These are phyloP conservation scores for Chloropsis hardwickii DNA, from an alignment of 2,113 vertebrate species.

Conservation along the genomic window DNA sequence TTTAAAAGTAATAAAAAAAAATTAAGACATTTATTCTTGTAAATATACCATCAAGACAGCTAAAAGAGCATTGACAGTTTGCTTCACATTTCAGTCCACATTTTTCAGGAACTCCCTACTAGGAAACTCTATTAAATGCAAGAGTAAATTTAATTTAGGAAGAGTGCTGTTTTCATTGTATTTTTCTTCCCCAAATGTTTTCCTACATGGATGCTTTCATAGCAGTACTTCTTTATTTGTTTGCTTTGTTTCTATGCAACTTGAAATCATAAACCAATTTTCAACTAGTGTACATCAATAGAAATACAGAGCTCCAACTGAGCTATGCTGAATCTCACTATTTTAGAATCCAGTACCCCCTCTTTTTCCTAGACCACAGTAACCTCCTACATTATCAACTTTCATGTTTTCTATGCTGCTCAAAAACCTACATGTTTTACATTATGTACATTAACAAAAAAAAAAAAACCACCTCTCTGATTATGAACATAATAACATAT, in stretches of 20 bases:
- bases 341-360: background rate
- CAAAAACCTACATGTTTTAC: background rate
- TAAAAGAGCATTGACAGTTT: background rate
- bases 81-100: background rate
- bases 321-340: background rate
- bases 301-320: background rate
- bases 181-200: background rate
- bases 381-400: background rate
- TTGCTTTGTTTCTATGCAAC: conserved; percentile 20
- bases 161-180: background rate
- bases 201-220: background rate
- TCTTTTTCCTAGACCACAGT: background rate
- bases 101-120: background rate
- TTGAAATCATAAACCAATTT: background rate
- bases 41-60: background rate
- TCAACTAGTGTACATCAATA: background rate
- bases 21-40: background rate
- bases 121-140: background rate
- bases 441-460: background rate
- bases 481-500: background rate
- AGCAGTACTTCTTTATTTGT: background rate
- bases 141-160: conserved; percentile 33
- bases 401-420: background rate
- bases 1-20: background rate
- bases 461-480: background rate